Base-by-base conservation (phyloP, 30 jellyfish, hydroid and myxozoan species). In the Aurelia coerulea region DNA sequence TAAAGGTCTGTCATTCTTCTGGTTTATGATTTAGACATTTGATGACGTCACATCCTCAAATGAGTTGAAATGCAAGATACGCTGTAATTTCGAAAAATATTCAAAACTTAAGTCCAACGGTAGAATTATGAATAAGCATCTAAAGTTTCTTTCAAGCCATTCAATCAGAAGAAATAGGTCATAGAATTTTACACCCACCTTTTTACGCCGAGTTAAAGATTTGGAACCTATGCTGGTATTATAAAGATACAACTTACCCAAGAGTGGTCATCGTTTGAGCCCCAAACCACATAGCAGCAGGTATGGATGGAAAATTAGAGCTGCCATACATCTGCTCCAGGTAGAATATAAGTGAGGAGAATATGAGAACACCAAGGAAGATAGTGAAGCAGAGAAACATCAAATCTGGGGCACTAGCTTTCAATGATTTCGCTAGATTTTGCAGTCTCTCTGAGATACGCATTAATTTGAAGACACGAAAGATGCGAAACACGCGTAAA, bases 281-380 rank as follows among this genome's bases (percentile, higher is more conserved):
- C 32, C 92, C 97, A 66, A 89, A 81, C 97, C 97, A 89, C 97
- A 89, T 89, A 16, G 97, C 92, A 12, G 87, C 92, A 2, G 97
- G 97, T n/a, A 89, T 89, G 33, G 92, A 68, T 16, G 77, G 51
- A 64, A 89, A 89, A 10, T 74, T 34, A 5, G 90, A 39, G n/a
- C 67, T 76, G 33, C 82, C 88, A 12, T 72, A 89, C 78, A 65
- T 56, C 59, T 80, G 89, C 73, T 89, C 97, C 78, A 76, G 62
- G 65, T 65, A 89, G 81, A 71, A 89, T 6, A 89, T 89, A 12
- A 89, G 64, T 23, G 91, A 82, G 2, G 97, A 89, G 78, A 89
- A 89, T 19, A 84, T 89, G 7, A 89, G 80, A 32, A 89, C 97
- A n/a, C 93, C 87, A 29, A 89, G 78, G 15, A 90, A 81, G 29